Evolutionary conservation across 2,888 invertebrate genomes (phyloP).

Genomic region (Piscicola geometra): DNA sequence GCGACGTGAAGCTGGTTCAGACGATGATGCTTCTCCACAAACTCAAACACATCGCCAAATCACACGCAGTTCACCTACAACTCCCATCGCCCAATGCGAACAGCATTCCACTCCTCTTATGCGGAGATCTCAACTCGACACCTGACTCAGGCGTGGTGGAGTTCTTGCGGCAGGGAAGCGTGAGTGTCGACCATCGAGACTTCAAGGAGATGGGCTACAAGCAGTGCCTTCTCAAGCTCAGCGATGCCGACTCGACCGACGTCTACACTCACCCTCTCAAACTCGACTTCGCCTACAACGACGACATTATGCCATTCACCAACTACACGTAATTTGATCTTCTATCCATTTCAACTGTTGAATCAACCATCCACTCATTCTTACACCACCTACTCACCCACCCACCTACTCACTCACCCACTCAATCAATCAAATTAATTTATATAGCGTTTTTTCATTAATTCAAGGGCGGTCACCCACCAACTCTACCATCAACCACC

Average conservation of each 20-base stretch:
- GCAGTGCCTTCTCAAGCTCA: conserved; percentile 80
- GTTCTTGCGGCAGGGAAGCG: conserved; percentile 83
- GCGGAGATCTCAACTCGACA: conserved; percentile 96
- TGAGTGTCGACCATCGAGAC: conserved; percentile 85
- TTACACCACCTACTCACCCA: no score
- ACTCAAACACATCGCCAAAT: conserved; percentile 65
- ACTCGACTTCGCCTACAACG: conserved; percentile 87
- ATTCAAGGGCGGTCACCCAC: no score
- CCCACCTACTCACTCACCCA: no score
- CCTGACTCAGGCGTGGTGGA: conserved; percentile 98
- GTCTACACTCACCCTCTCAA: conserved; percentile 88
- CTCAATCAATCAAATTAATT: no score
- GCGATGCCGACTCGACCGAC: conserved; percentile 55
- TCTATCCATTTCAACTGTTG: background rate
- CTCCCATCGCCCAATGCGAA: conserved; percentile 48
- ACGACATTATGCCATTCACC: conserved; percentile 90
- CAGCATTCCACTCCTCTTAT: conserved; percentile 83
- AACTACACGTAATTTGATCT: conserved; percentile 96
- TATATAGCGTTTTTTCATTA: background rate
- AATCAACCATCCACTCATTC: no score
- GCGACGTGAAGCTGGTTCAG: conserved; percentile 97
- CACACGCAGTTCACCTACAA: conserved; percentile 45
- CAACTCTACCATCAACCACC: background rate
- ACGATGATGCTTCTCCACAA: conserved; percentile 98
- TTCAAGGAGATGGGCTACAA: conserved; percentile 94